Percentiles rank a stretch among this genome's conserved stretches.
These are phyloP conservation scores for Semotilus atromaculatus DNA, from an alignment of 2,797 vertebrate species.

Conservation along the genomic window DNA sequence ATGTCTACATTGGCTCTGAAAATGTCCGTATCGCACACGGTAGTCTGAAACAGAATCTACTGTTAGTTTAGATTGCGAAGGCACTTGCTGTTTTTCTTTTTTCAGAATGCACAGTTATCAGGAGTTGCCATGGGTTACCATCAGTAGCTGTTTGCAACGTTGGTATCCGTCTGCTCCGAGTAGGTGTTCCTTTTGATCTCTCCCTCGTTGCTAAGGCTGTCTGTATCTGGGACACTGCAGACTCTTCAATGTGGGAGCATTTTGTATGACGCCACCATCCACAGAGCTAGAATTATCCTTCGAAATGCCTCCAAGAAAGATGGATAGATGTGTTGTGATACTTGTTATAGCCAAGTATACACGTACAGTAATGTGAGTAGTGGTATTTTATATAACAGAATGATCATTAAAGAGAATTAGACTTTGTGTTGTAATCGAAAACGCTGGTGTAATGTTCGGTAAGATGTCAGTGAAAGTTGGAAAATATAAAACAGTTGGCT, in stretches of 20 bases:
- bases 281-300: constrained; percentile 50
- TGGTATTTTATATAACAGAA: not conserved
- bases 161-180: constrained; percentile 58
- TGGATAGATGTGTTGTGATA: constrained; percentile 4
- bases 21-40: not conserved
- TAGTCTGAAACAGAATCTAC: constrained; percentile 23
- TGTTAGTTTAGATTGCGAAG: constrained; percentile 39
- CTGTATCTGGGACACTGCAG: constrained; percentile 66
- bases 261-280: constrained; percentile 53
- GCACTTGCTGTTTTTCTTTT: constrained; percentile 29
- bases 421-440: constrained; percentile 1
- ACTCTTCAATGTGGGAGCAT: constrained; percentile 58
- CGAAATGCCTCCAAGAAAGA: constrained; percentile 27
- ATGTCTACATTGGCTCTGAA: constrained; percentile 10
- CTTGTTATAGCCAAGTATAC: constrained; percentile 2
- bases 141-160: constrained; percentile 54
- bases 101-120: constrained; percentile 44
- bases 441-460: not conserved
- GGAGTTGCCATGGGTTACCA: constrained; percentile 60
- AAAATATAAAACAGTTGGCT: not conserved
- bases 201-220: constrained; percentile 61
- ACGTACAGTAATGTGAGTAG: constrained; percentile 1
- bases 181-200: constrained; percentile 65
- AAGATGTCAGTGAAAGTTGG: not conserved
- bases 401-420: constrained; percentile 6